These are phyloP conservation scores for Apis dorsata DNA, from an alignment of 1,140 invertebrate genomes.

Conservation along the genomic window DNA sequence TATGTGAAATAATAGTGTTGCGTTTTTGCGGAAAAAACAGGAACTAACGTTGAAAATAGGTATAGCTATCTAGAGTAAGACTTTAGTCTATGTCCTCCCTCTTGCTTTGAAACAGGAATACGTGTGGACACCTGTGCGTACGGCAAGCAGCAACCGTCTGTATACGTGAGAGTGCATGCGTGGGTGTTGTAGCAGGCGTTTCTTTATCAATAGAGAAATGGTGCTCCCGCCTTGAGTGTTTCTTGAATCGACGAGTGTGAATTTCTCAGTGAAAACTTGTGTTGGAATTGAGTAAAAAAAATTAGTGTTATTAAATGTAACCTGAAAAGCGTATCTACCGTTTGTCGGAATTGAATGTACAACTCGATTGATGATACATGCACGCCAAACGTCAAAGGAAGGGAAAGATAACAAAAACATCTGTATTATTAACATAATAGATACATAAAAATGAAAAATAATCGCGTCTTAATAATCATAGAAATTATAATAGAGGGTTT, in stretches of 20 bases:
- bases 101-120: slow-evolving; percentile 37
- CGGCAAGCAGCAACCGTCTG: slow-evolving; percentile 44
- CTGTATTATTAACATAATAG: slow-evolving; percentile 19
- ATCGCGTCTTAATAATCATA: slow-evolving; percentile 1
- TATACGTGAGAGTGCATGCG: slow-evolving; percentile 51
- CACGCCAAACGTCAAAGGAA: slow-evolving; percentile 5
- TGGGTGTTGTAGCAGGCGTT: slow-evolving; percentile 57
- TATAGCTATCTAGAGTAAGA: not conserved
- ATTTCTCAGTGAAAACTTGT: slow-evolving; percentile 40
- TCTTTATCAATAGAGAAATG: slow-evolving; percentile 45
- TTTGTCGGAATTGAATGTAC: slow-evolving; percentile 16
- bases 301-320: not conserved
- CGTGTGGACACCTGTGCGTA: slow-evolving; percentile 42
- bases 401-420: slow-evolving; percentile 46
- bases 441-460: slow-evolving; percentile 8
- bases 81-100: slow-evolving; percentile 21
- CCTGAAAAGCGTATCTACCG: not conserved
- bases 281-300: slow-evolving; percentile 14
- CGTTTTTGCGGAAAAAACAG: not conserved
- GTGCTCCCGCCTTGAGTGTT: slow-evolving; percentile 35
- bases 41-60: not conserved
- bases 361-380: slow-evolving; percentile 22
- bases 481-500: slow-evolving; percentile 25
- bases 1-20: not conserved
- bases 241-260: slow-evolving; percentile 20